Percentiles rank a stretch among this genome's conserved stretches.
Conservation (phyloP, 2,888 invertebrate genomes). For the Nomada flava region DNA sequence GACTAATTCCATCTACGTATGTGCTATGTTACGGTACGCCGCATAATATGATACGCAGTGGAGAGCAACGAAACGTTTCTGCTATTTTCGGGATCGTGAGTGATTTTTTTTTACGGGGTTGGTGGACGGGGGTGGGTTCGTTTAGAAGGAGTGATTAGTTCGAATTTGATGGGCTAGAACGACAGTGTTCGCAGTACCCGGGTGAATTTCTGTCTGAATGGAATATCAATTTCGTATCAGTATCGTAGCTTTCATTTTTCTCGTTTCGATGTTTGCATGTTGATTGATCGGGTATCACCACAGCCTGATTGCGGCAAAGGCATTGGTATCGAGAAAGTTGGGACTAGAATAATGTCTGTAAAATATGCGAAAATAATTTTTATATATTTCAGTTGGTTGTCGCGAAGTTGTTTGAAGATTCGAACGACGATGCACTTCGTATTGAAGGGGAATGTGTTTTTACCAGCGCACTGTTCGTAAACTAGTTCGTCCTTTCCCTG, state of each 20-base stretch:
- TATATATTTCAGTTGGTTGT: too few species aligned
- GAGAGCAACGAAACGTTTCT: conserved; percentile 28
- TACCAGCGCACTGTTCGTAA: too few species aligned
- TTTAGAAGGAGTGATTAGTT: not conserved
- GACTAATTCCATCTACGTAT: conserved; percentile 30
- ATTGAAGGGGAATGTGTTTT: too few species aligned
- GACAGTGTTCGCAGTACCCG: not conserved
- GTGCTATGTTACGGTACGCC: not conserved
- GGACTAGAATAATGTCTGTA: not conserved
- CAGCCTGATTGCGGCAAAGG: too few species aligned
- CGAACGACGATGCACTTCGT: not conserved
- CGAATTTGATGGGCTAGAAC: not conserved
- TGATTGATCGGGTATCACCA: not conserved
- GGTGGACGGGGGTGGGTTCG: not conserved
- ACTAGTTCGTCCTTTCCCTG: too few species aligned
- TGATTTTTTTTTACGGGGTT: not conserved
- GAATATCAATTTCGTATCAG: too few species aligned
- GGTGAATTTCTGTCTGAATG: too few species aligned
- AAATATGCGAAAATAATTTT: not conserved
- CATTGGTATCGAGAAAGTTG: too few species aligned
- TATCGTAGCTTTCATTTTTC: too few species aligned
- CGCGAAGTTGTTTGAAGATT: not conserved
- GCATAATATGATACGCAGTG: not conserved
- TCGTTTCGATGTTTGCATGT: not conserved
- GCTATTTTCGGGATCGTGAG: conserved; percentile 27